Percentiles rank a stretch among this genome's conserved stretches.
Conservation (phyloP, 2,888 invertebrate species). For the Polydrusus cervinus region DNA sequence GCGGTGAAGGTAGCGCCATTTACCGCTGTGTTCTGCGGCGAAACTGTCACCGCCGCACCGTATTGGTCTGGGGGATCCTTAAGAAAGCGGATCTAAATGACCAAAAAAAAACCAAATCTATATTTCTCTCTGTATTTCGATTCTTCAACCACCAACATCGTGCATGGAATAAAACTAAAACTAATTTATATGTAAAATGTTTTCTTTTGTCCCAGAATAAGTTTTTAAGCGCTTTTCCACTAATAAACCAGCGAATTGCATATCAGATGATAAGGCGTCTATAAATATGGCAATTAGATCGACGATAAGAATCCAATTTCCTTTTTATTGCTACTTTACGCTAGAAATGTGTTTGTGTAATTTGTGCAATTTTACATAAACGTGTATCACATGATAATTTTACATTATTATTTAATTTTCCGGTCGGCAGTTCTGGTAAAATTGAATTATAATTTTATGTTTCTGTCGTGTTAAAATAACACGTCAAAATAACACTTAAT, state of each 20-base stretch:
- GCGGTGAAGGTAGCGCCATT: too few species aligned
- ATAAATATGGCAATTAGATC: conserved; percentile 53
- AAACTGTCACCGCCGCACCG: too few species aligned
- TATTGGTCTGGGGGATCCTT: too few species aligned
- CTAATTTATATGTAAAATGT: conserved; percentile 28
- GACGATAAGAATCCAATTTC: conserved; percentile 52
- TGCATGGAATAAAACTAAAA: conserved; percentile 15
- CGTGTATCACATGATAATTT: conserved; percentile 32
- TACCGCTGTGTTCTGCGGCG: too few species aligned
- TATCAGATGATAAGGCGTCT: conserved; percentile 35
- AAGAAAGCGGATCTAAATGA: too few species aligned
- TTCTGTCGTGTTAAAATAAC: too few species aligned
- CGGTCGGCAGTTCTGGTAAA: background rate
- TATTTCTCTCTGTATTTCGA: background rate
- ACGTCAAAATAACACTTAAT: too few species aligned
- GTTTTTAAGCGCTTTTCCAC: conserved; percentile 27
- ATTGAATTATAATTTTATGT: too few species aligned
- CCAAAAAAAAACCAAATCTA: background rate
- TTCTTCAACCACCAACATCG: background rate
- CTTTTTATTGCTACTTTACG: conserved; percentile 41
- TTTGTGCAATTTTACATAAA: conserved; percentile 31
- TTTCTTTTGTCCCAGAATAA: conserved; percentile 24
- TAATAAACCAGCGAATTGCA: conserved; percentile 24
- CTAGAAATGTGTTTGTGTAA: conserved; percentile 37
- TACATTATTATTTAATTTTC: conserved; percentile 24